These are phyloP conservation scores for Podarcis siculus DNA, from an alignment of 2,797 vertebrate genomes.

Conservation along the genomic window DNA sequence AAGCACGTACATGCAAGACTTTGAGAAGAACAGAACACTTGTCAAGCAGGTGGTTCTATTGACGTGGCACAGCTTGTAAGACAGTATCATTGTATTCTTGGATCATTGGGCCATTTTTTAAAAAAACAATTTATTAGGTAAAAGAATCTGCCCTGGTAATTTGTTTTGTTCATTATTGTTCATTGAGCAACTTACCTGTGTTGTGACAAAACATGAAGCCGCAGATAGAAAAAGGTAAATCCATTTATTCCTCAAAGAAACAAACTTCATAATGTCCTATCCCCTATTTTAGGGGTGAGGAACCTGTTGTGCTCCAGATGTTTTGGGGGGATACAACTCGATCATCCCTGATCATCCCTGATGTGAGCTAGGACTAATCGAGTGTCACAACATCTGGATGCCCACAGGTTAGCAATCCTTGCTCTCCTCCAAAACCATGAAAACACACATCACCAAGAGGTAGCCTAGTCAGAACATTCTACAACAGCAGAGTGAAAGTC, in stretches of 20 bases:
- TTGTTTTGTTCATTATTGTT: background rate
- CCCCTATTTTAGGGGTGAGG: no score
- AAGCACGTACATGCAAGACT: background rate
- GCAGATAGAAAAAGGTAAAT: background rate
- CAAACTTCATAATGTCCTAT: background rate
- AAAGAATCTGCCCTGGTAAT: background rate
- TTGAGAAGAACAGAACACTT: background rate
- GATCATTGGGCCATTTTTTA: background rate
- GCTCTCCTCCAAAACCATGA: no score
- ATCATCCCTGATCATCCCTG: no score
- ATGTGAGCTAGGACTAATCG: no score
- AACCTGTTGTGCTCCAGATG: background rate
- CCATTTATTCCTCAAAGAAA: background rate
- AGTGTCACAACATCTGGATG: background rate
- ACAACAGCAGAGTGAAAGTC: background rate
- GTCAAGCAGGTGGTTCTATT: background rate
- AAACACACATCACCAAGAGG: background rate
- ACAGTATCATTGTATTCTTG: background rate
- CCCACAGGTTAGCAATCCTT: no score
- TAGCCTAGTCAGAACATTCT: background rate
- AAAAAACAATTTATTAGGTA: background rate
- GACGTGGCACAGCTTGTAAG: background rate
- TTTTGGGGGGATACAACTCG: no score
- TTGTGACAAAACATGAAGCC: background rate
- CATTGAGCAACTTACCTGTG: background rate